phyloP scores from a whole-genome alignment of 2,888 invertebrate genomes.

The Nomada goodeniana region DNA sequence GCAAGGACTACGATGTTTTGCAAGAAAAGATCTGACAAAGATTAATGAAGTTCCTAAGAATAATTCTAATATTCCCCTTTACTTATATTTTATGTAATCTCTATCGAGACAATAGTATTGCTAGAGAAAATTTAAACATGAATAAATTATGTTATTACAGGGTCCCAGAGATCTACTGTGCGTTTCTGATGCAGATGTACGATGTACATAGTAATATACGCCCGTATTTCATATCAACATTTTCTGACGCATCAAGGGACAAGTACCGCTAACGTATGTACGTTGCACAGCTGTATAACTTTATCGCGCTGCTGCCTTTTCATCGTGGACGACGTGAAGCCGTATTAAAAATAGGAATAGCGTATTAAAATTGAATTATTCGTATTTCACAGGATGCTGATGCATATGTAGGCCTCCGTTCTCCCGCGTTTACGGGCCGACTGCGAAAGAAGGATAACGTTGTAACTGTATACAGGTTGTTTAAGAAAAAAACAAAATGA shows the following conservation, averaged over 20 bases:
- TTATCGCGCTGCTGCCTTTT: conserved; percentile 5
- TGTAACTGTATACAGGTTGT: neutral
- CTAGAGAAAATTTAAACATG: neutral
- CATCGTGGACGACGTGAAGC: neutral
- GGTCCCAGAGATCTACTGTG: neutral
- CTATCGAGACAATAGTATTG: neutral
- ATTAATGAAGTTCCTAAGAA: neutral
- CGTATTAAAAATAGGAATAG: neutral
- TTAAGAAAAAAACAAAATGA: neutral
- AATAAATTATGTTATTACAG: conserved; percentile 8
- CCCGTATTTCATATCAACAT: conserved; percentile 29
- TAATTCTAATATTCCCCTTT: neutral
- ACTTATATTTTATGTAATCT: neutral
- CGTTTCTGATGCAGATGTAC: conserved; percentile 12
- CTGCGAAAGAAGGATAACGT: neutral
- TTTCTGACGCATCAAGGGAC: conserved; percentile 14
- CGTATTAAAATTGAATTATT: conserved; percentile 36
- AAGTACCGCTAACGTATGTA: conserved; percentile 12
- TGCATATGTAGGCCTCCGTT: conserved; percentile 27
- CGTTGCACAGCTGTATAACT: conserved; percentile 22
- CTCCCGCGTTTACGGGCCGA: conserved; percentile 10
- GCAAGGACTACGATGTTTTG: conserved; percentile 10
- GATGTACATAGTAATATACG: too few relatives aligned
- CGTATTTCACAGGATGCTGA: conserved; percentile 3
- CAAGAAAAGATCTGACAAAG: neutral